Base-by-base conservation (phyloP, 1,140 invertebrate species). In the Papilio glaucus region DNA sequence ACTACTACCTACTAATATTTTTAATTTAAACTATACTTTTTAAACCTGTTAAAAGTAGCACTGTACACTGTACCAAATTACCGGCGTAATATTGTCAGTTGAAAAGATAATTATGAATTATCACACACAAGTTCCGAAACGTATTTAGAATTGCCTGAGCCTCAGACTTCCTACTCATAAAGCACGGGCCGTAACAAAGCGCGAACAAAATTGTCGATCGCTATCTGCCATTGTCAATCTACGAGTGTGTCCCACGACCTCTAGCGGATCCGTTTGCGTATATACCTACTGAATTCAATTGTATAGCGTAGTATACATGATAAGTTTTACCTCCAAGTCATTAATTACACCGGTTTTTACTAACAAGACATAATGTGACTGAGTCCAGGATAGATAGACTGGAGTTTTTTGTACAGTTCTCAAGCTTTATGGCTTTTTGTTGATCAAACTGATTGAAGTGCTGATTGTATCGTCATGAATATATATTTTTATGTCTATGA, bases 281-380 rank as follows among this genome's bases (percentile, higher is more conserved):
- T 78, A 76, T 84, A 78, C 78, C 80, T 84, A 83, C 83, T 80
- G 83, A 87, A 88, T 86, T 85, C 87, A 85, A 89, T 89, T 87
- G 86, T 86, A 65, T 70, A 76, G 68, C 60, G 71, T 76, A 62
- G 72, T 71, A 76, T 71, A 77, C 75, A 75, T 78, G 85, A 85
- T 85, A 87, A 87, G 75, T 77, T 80, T 81, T 79, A 80, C 79
- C 77, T 82, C 72, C 74, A 78, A 24, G 38, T 68, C 73, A 81
- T 85, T 89, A 88, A 87, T 89, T 87, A 88, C 73, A 77, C 71
- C 82, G 77, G 79, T 80, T 85, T 82, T 86, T 78, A 74, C 78
- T 86, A 85, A 83, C 82, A 77, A 84, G 82, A 82, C 73, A 71
- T 62, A 71, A 75, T 71, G 65, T n/a, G 38, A 68, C 38, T 49